A percentile compares a stretch with the other conserved stretches of the same genome.
These are phyloP conservation scores for Sycobia sp. DNA, from an alignment of 1,140 invertebrate genomes.

Conservation along the genomic window DNA sequence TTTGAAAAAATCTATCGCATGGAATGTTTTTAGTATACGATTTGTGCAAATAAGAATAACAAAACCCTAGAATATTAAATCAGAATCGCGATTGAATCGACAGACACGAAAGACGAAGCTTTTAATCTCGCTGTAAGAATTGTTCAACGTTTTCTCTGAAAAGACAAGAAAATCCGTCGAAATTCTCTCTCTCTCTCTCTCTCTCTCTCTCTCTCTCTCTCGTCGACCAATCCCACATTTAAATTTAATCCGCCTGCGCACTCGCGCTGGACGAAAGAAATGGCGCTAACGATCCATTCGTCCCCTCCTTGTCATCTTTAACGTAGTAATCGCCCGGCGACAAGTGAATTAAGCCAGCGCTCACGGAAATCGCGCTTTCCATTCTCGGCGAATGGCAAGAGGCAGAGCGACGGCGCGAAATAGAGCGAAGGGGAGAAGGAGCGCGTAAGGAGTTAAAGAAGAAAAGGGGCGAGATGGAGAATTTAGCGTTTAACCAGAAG, in stretches of 20 bases:
- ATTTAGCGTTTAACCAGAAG: no score
- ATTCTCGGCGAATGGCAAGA: background rate
- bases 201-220: background rate
- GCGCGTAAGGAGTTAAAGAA: no score
- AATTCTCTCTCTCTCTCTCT: background rate
- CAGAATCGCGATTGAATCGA: background rate
- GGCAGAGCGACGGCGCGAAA: no score
- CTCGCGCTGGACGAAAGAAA: background rate
- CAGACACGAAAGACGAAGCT: no score
- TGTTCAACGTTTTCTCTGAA: background rate
- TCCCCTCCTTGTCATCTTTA: background rate
- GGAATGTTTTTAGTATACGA: no score
- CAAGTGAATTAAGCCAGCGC: constrained; percentile 8
- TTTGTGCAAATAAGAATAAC: no score
- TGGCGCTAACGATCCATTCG: constrained; percentile 7
- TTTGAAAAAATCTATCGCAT: no score
- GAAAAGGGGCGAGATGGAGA: no score
- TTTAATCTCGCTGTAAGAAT: background rate
- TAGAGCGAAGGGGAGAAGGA: no score
- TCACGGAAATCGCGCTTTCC: background rate
- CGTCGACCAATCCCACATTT: background rate
- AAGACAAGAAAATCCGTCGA: constrained; percentile 2
- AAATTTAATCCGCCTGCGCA: constrained; percentile 17
- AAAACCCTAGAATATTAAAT: background rate
- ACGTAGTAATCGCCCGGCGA: constrained; percentile 6